Evolutionary conservation across 2,797 vertebrate species (phyloP), one percentile per base, ranked within the genome.

Genomic region (Setipinna tenuifilis): DNA sequence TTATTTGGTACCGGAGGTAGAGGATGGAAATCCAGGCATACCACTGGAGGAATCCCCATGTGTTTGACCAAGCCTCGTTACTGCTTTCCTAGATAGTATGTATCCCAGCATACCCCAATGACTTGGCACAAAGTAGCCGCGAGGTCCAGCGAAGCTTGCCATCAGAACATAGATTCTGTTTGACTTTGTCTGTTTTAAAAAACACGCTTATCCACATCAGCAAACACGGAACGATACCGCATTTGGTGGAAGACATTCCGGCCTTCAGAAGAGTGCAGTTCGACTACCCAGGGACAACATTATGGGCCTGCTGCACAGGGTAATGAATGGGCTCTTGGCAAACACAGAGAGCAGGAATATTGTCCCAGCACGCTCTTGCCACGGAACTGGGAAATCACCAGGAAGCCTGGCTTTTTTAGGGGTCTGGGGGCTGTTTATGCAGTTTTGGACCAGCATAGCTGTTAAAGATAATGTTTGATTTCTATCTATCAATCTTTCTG

Each of bases 381-480:
- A 81, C 41, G 28, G 85, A 83, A 84, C 81, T 46, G 9, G 58
- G 68, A 88, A 88, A 68, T 85, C 54, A 54, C 62, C 82, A 58
- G 65, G 83, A 84, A 65, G 85, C 50, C 78, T 78, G 86, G 75
- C 71, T 19, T 54, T 68, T 71, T 41, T 41, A 54, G 41, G 85
- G 23, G 85, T 83, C 59, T 59, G 41, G 2, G 54, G 31, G 81
- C 19, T 81, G 83, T 87, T 86, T 83, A 23, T 85, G 80, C 82
- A 85, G 82, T 57, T 85, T 54, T 88, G 82, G 84, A 88, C 41
- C 59, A 50, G 41, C 28, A 25, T 41, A 65, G 87, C 83, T 88
- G 83, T 86, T 87, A 84, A 84, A 87, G 84, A 88, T 89, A 88
- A 88, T 84, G 84, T 87, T 88, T 87, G 68, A 78, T 65, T 86